These are phyloP conservation scores for Gymnoscopelus braueri DNA, from an alignment of 2,797 vertebrate genomes.

Conservation along the genomic window DNA sequence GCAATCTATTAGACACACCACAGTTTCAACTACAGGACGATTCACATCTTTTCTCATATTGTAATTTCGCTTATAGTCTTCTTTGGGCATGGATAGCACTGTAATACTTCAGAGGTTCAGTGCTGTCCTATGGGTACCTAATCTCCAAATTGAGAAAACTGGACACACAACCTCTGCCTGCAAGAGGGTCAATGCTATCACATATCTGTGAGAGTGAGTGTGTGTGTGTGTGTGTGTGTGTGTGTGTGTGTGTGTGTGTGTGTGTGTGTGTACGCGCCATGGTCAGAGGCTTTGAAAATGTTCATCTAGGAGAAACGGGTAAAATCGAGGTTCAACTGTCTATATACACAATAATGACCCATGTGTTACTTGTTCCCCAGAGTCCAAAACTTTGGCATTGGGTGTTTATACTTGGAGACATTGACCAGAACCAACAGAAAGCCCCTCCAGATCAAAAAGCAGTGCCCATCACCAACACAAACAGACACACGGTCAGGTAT, in stretches of 20 bases:
- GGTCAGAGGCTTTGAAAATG: constrained; percentile 24
- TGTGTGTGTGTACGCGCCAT: constrained; percentile 13
- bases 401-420: background rate
- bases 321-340: background rate
- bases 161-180: constrained; percentile 12
- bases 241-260: background rate
- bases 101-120: background rate
- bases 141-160: constrained; percentile 4
- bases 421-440: constrained; percentile 28
- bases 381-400: background rate
- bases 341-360: background rate
- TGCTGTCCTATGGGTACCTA: background rate
- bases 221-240: background rate
- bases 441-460: background rate
- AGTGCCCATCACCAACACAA: constrained; percentile 27
- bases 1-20: background rate
- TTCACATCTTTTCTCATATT: background rate
- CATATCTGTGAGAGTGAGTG: constrained; percentile 4
- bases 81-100: background rate
- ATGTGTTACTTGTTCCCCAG: constrained; percentile 6
- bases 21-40: background rate
- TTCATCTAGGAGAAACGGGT: background rate
- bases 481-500: constrained; percentile 36
- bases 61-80: background rate
- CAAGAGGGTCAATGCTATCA: background rate